Conservation (phyloP, 1,140 invertebrate genomes). For the Chelonus insularis region DNA sequence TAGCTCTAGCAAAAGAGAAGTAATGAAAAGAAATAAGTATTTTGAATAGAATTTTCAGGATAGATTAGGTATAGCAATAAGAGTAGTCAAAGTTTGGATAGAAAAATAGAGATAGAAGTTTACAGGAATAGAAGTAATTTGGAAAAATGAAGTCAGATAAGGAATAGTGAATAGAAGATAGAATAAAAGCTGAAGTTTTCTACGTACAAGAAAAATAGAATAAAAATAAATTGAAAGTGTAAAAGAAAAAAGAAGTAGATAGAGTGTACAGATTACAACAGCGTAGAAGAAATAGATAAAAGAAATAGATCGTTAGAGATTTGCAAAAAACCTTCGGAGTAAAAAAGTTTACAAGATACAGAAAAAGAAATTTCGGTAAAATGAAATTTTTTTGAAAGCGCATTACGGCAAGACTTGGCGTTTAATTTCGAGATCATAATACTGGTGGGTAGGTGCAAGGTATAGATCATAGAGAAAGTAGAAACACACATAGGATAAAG, state of each 20-base stretch:
- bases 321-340: not conserved
- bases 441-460: constrained; percentile 42
- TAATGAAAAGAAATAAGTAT: constrained; percentile 4
- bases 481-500: not conserved
- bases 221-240: constrained; percentile 8
- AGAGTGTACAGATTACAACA: too few species aligned
- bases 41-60: not conserved
- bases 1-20: too few species aligned
- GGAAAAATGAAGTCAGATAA: not conserved
- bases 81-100: not conserved
- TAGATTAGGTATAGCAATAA: too few species aligned
- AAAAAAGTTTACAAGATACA: too few species aligned
- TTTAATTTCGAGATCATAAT: constrained; percentile 40
- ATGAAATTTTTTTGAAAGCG: constrained; percentile 8
- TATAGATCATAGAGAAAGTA: constrained; percentile 6
- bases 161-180: too few species aligned
- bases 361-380: not conserved
- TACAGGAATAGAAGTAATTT: not conserved
- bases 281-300: constrained; percentile 4
- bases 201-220: not conserved
- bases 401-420: constrained; percentile 27
- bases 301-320: constrained; percentile 5
- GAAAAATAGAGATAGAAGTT: not conserved
- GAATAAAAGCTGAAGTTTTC: not conserved
- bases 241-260: constrained; percentile 5